These are phyloP conservation scores for Dasypus novemcinctus DNA, from an alignment of 2,113 vertebrate genomes.

Conservation along the genomic window DNA sequence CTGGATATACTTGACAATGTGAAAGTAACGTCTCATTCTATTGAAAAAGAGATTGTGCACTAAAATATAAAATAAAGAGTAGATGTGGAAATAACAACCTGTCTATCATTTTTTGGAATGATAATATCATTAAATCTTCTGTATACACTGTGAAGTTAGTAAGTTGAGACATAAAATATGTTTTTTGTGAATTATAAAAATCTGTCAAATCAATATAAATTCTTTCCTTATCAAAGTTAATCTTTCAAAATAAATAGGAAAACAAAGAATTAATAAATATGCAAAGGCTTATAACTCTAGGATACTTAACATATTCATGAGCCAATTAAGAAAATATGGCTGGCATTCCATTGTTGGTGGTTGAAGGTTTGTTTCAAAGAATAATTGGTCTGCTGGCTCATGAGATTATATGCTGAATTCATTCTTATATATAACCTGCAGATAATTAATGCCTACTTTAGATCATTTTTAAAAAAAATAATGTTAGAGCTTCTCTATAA, in stretches of 20 bases:
- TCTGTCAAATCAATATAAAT: conserved; percentile 24
- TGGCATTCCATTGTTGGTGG: conserved; percentile 54
- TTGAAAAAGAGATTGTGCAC: conserved; percentile 26
- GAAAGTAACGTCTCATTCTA: conserved; percentile 6
- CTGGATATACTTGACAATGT: not conserved
- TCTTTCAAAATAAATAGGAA: conserved; percentile 58
- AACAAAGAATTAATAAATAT: conserved; percentile 60
- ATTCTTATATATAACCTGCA: conserved; percentile 33
- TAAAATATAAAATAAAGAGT: conserved; percentile 28
- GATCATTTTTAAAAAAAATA: conserved; percentile 40
- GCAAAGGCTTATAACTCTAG: conserved; percentile 52
- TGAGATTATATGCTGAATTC: conserved; percentile 42
- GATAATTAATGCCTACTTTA: conserved; percentile 51
- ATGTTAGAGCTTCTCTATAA: conserved; percentile 13
- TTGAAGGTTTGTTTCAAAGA: conserved; percentile 60
- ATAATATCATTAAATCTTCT: conserved; percentile 26
- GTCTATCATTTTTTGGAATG: not conserved
- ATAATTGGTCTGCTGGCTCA: conserved; percentile 61
- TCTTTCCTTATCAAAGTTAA: conserved; percentile 46
- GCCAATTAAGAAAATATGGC: conserved; percentile 69
- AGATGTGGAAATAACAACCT: not conserved
- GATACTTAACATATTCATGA: conserved; percentile 69
- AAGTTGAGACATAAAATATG: conserved; percentile 39
- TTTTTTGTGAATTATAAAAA: conserved; percentile 42
- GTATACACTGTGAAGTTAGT: not conserved